Conservation (phyloP, 2,113 vertebrate species). For the Semnopithecus entellus region DNA sequence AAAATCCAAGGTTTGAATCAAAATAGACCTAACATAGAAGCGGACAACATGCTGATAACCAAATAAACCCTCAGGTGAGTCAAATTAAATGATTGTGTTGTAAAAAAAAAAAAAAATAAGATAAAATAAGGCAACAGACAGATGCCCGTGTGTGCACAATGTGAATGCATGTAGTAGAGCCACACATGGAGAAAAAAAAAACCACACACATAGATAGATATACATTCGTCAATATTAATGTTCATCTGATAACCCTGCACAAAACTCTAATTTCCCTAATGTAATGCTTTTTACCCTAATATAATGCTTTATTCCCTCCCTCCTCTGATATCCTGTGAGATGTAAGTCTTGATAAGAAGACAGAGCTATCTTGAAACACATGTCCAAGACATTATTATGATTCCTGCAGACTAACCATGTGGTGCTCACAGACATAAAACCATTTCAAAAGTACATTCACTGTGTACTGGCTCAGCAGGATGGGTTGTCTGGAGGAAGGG, state of each 20-base stretch:
- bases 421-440: not conserved
- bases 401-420: not conserved
- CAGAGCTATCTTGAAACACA: not conserved
- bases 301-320: not conserved
- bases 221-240: not conserved
- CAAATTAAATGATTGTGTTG: constrained; percentile 13
- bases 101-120: not conserved
- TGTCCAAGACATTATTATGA: not conserved
- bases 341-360: not conserved
- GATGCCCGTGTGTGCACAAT: not conserved
- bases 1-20: not conserved
- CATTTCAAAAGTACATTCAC: not conserved
- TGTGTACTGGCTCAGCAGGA: not conserved
- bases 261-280: constrained; percentile 4
- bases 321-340: constrained; percentile 10
- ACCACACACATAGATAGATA: not conserved
- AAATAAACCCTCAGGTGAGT: not conserved
- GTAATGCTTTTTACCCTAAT: not conserved
- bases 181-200: not conserved
- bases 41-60: not conserved
- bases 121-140: not conserved
- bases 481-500: not conserved
- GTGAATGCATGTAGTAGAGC: not conserved
- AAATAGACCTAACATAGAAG: constrained; percentile 33
- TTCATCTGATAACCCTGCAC: not conserved